Evolutionary conservation across 2,888 invertebrate genomes (phyloP).

Genomic region (Cheiracanthium punctorium): DNA sequence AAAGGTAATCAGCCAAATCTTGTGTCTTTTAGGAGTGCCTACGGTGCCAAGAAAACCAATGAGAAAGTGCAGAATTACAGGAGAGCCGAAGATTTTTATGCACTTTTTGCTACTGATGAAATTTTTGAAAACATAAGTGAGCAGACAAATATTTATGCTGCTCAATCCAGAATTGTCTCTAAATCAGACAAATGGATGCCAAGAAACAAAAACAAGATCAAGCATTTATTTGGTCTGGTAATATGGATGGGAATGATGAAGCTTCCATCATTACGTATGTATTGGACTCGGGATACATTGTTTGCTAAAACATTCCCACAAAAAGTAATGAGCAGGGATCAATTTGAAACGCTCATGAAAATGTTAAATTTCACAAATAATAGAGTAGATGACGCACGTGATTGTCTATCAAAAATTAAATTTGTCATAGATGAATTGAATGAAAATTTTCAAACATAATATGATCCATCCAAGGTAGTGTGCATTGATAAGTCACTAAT

Average conservation of each 20-base stretch:
- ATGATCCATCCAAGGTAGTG: background rate
- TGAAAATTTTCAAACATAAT: background rate
- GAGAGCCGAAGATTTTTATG: background rate
- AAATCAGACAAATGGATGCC: background rate
- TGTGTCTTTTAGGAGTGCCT: background rate
- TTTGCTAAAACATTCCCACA: background rate
- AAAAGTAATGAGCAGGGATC: background rate
- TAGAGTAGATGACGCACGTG: background rate
- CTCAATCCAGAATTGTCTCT: background rate
- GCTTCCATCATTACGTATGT: background rate
- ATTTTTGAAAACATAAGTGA: background rate
- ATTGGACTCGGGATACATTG: background rate
- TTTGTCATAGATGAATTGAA: background rate
- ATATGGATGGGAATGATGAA: background rate
- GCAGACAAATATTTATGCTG: constrained; percentile 18
- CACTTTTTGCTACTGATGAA: background rate
- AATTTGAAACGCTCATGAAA: background rate
- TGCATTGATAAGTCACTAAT: background rate
- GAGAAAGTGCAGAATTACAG: background rate
- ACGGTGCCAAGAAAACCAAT: background rate
- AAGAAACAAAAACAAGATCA: background rate
- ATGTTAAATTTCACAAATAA: background rate
- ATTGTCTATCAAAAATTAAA: background rate
- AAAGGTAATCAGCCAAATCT: background rate
- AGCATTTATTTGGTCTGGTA: background rate